These are phyloP conservation scores for Xestia sexstrigata DNA, from an alignment of 2,888 invertebrate species.

Conservation along the genomic window DNA sequence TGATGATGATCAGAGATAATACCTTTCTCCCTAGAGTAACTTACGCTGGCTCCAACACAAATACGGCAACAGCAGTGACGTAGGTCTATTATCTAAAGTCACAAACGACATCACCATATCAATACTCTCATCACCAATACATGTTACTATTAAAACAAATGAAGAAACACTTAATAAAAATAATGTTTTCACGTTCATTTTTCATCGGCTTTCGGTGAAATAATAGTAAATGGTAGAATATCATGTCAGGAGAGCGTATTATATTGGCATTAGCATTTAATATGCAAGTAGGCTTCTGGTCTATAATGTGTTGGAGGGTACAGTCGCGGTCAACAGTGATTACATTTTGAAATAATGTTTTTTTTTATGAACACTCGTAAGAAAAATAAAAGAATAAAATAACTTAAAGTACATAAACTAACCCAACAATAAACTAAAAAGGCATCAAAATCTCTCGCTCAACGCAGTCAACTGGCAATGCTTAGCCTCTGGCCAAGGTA, in stretches of 20 bases:
- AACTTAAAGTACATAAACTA: neutral
- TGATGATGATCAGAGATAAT: neutral
- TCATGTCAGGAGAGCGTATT: conserved; percentile 36
- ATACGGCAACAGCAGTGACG: conserved; percentile 76
- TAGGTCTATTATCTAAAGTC: conserved; percentile 73
- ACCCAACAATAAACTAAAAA: neutral
- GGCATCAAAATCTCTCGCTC: neutral
- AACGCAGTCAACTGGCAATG: neutral
- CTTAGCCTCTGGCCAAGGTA: neutral
- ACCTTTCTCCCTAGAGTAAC: conserved; percentile 52
- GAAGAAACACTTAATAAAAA: conserved; percentile 7
- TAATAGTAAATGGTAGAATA: conserved; percentile 26
- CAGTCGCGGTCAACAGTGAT: conserved; percentile 19
- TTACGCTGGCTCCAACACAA: conserved; percentile 82
- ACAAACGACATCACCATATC: conserved; percentile 76
- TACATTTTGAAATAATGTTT: neutral
- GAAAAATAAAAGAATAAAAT: neutral
- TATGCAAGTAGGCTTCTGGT: conserved; percentile 52
- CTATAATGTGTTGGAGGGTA: conserved; percentile 38
- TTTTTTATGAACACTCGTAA: neutral
- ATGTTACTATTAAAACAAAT: conserved; percentile 26
- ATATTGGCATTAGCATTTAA: conserved; percentile 54
- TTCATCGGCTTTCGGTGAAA: conserved; percentile 8
- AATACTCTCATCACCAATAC: conserved; percentile 45
- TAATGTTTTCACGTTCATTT: conserved; percentile 44